These are phyloP conservation scores for Neoarius graeffei DNA, from an alignment of 2,113 vertebrate species.

Conservation along the genomic window DNA sequence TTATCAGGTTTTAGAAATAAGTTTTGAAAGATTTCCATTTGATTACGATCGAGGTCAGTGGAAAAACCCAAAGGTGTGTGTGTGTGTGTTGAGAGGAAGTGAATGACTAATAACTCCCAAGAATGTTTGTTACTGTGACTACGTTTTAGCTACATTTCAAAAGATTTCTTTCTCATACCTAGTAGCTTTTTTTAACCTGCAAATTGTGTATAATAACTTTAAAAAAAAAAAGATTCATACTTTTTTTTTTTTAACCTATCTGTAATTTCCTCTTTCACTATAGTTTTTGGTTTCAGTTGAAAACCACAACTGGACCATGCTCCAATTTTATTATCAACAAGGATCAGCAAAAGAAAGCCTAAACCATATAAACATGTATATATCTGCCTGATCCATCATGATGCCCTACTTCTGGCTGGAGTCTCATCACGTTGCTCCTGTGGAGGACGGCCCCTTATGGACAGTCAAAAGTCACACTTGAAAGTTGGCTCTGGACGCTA, in stretches of 20 bases:
- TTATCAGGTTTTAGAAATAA: not conserved
- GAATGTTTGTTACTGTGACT: not conserved
- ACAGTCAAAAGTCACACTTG: no score
- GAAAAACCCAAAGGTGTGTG: not conserved
- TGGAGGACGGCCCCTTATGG: no score
- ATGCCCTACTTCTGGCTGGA: no score
- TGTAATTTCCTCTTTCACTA: not conserved
- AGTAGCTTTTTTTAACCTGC: not conserved
- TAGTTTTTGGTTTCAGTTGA: not conserved
- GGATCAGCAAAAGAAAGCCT: not conserved
- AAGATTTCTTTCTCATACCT: not conserved
- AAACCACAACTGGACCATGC: not conserved
- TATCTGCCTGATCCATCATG: no score
- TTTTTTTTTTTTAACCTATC: not conserved
- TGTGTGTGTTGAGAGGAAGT: not conserved
- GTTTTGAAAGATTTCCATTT: not conserved
- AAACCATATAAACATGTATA: not conserved
- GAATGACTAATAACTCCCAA: not conserved
- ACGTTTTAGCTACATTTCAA: not conserved
- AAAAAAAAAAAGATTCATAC: not conserved
- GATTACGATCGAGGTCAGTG: not conserved
- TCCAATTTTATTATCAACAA: not conserved
- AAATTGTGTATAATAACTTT: not conserved
- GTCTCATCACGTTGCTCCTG: no score
- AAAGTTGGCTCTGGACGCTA: no score